phyloP scores from a whole-genome alignment of 1,140 invertebrate species.

The Ips typographus region DNA sequence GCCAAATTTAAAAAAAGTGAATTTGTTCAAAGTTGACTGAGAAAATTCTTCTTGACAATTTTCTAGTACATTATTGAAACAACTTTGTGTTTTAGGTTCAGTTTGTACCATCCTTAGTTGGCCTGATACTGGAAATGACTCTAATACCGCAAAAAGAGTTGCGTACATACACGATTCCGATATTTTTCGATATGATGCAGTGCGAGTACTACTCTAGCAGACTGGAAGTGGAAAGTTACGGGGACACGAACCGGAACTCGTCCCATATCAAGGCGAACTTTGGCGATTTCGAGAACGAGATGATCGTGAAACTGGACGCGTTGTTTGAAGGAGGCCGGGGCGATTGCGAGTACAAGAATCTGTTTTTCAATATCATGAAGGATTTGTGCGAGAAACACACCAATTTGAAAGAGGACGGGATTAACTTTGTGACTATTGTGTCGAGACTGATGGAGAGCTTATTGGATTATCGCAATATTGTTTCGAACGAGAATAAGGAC shows the following conservation, averaged over 20 bases:
- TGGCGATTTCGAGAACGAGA: slow-evolving; percentile 84
- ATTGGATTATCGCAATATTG: slow-evolving; percentile 80
- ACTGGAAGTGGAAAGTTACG: slow-evolving; percentile 59
- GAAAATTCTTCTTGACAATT: too few species aligned
- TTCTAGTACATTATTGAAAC: too few species aligned
- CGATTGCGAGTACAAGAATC: slow-evolving; percentile 72
- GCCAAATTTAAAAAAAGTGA: too few species aligned
- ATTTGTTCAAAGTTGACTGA: too few species aligned
- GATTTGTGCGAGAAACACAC: slow-evolving; percentile 70
- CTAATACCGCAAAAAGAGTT: slow-evolving; percentile 86
- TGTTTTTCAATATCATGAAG: slow-evolving; percentile 74
- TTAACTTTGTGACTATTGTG: slow-evolving; percentile 75
- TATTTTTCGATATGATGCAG: slow-evolving; percentile 99
- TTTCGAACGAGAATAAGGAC: slow-evolving; percentile 81
- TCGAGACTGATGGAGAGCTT: slow-evolving; percentile 78
- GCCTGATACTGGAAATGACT: slow-evolving; percentile 92
- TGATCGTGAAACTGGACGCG: slow-evolving; percentile 90
- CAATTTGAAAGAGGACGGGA: slow-evolving; percentile 67
- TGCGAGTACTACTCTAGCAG: slow-evolving; percentile 81
- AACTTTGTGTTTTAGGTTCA: slow-evolving; percentile 53
- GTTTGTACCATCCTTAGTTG: slow-evolving; percentile 88
- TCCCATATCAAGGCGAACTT: slow-evolving; percentile 75
- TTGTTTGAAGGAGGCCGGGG: slow-evolving; percentile 80
- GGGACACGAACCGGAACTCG: slow-evolving; percentile 64
- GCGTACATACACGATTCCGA: slow-evolving; percentile 86